Evolutionary conservation across 2,888 invertebrate genomes (phyloP).

Genomic region (Chloroclystis v-ata): DNA sequence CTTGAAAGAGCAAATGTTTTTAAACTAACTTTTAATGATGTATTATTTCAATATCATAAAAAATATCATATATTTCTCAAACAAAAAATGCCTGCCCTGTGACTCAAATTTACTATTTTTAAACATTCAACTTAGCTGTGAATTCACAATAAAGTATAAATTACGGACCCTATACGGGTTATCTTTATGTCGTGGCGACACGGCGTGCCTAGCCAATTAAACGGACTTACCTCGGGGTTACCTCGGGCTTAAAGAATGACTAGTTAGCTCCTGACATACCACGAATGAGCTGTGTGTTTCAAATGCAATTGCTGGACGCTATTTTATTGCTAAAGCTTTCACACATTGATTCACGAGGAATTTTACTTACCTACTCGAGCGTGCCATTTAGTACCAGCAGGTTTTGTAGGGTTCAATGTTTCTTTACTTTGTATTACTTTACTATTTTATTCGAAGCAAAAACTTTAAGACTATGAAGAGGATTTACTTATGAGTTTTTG

Average conservation of each 20-base stretch:
- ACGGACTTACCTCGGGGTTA: slow-evolving; percentile 29
- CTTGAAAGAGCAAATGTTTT: too few species aligned
- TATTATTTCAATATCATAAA: too few species aligned
- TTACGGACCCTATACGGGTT: slow-evolving; percentile 33
- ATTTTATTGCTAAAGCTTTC: not conserved
- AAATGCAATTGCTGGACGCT: slow-evolving; percentile 1
- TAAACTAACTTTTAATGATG: too few species aligned
- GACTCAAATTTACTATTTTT: slow-evolving; percentile 10
- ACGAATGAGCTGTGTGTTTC: slow-evolving; percentile 6
- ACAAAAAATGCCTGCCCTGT: too few species aligned
- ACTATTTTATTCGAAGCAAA: too few species aligned
- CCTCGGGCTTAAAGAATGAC: slow-evolving; percentile 31
- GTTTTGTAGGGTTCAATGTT: not conserved
- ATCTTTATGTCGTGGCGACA: slow-evolving; percentile 40
- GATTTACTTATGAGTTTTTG: too few species aligned
- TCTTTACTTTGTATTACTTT: too few species aligned
- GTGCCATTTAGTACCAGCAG: not conserved
- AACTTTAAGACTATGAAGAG: too few species aligned
- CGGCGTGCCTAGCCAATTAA: slow-evolving; percentile 46
- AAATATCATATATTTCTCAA: too few species aligned
- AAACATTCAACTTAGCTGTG: slow-evolving; percentile 18
- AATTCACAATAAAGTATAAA: slow-evolving; percentile 23
- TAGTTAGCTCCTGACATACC: slow-evolving; percentile 33
- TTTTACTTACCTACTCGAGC: not conserved
- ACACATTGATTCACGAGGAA: not conserved